Percentiles rank a stretch among this genome's conserved stretches.
These are phyloP conservation scores for Zygogramma bicolorata DNA, from an alignment of 2,888 invertebrate genomes.

Conservation along the genomic window DNA sequence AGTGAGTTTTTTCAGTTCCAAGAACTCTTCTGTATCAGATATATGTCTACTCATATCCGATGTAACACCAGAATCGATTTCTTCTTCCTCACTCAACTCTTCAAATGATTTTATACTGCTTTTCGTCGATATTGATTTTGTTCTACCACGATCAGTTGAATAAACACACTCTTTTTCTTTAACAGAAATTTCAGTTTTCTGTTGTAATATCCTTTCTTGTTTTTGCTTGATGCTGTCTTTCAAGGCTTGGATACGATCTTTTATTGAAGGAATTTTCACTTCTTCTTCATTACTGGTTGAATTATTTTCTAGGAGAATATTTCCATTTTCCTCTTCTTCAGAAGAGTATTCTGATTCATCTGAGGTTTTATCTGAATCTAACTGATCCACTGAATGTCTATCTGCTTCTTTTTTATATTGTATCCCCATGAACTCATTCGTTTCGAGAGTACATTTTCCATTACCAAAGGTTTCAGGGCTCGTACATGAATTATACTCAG, in stretches of 20 bases:
- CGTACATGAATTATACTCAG: constrained; percentile 59
- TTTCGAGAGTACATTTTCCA: not conserved
- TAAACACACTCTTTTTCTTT: constrained; percentile 54
- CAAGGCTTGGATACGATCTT: constrained; percentile 62
- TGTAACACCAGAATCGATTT: constrained; percentile 79
- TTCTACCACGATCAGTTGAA: constrained; percentile 47
- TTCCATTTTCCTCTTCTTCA: constrained; percentile 30
- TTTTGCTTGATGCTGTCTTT: constrained; percentile 57
- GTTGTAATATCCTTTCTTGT: constrained; percentile 45
- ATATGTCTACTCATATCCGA: constrained; percentile 77
- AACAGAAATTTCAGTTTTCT: constrained; percentile 50
- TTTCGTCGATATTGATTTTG: constrained; percentile 55
- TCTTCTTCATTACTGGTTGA: constrained; percentile 44
- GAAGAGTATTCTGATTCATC: constrained; percentile 34
- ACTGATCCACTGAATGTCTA: not conserved
- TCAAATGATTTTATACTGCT: constrained; percentile 63
- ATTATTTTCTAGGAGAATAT: constrained; percentile 32
- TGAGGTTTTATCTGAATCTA: constrained; percentile 25
- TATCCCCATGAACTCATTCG: not conserved
- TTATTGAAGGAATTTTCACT: constrained; percentile 55
- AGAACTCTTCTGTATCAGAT: constrained; percentile 76
- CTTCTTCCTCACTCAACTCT: constrained; percentile 70
- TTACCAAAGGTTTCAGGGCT: constrained; percentile 39
- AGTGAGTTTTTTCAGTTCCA: constrained; percentile 71
- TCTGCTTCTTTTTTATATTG: not conserved